Conservation (phyloP, 2,797 vertebrate species). For the Peromyscus eremicus region DNA sequence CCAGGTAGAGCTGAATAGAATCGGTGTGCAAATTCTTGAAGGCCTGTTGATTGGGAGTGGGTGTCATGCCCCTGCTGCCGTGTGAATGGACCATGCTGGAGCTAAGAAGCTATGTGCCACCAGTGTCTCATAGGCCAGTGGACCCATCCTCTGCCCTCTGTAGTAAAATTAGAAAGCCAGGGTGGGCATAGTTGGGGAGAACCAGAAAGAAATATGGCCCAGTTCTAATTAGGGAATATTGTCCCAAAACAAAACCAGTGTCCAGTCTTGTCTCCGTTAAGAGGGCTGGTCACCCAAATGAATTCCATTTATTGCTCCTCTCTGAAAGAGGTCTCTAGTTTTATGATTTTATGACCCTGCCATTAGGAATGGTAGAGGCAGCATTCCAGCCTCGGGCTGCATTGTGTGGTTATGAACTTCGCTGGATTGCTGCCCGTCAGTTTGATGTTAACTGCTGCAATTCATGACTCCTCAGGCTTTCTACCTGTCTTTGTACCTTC, state of each 20-base stretch:
- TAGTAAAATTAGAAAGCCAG: constrained; percentile 42
- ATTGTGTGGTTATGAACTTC: constrained; percentile 86
- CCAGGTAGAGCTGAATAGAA: constrained; percentile 60
- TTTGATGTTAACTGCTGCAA: constrained; percentile 87
- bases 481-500: constrained; percentile 84
- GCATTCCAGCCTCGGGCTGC: constrained; percentile 87
- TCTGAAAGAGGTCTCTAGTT: constrained; percentile 81
- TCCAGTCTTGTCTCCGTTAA: constrained; percentile 75
- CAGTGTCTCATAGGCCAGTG: constrained; percentile 14
- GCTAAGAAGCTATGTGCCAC: constrained; percentile 65
- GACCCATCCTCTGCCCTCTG: constrained; percentile 11
- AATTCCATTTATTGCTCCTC: constrained; percentile 81
- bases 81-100: neutral
- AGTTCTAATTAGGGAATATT: neutral
- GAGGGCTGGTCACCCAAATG: constrained; percentile 75
- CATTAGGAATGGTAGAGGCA: constrained; percentile 82
- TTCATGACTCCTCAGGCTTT: constrained; percentile 86
- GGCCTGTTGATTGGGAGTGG: neutral
- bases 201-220: neutral
- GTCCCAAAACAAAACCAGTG: neutral
- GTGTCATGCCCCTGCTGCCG: constrained; percentile 55
- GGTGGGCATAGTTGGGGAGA: neutral
- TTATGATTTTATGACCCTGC: constrained; percentile 87
- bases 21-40: constrained; percentile 53
- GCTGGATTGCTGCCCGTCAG: constrained; percentile 87